Conservation (phyloP, 23 tunicate genomes). For the Ascidia mentula region DNA sequence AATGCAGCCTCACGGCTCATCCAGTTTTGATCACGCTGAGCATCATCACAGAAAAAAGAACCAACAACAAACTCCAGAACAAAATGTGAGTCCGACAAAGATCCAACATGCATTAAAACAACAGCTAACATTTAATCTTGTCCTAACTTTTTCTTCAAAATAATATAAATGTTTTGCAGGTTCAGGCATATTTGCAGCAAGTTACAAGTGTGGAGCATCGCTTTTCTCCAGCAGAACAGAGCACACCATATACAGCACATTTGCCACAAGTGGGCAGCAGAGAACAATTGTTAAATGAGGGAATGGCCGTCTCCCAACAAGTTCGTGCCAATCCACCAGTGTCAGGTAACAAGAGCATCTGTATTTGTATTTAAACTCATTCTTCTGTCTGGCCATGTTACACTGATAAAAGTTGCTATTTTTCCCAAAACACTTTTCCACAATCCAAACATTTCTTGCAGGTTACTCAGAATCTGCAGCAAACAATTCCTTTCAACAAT, state of each 20-base stretch:
- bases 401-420: too few species aligned
- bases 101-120: too few species aligned
- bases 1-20: neutral
- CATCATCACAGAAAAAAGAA: neutral
- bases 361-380: neutral
- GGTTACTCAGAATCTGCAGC: neutral
- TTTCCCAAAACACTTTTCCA: too few species aligned
- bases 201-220: constrained; percentile 25
- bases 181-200: constrained; percentile 74
- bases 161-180: constrained; percentile 12
- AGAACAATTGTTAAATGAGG: constrained; percentile 27
- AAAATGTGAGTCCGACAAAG: constrained; percentile 39
- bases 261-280: constrained; percentile 47
- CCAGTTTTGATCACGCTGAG: constrained; percentile 26
- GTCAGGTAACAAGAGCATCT: neutral
- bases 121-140: too few species aligned
- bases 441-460: too few species aligned
- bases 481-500: neutral
- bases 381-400: neutral
- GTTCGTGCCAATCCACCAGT: neutral
- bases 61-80: constrained; percentile 58
- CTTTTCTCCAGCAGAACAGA: constrained; percentile 10
- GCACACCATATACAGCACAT: neutral
- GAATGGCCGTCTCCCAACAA: too few species aligned
- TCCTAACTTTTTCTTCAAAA: neutral